Conservation (phyloP, 64 coral and sea anemone species). For the Acropora yongei region DNA sequence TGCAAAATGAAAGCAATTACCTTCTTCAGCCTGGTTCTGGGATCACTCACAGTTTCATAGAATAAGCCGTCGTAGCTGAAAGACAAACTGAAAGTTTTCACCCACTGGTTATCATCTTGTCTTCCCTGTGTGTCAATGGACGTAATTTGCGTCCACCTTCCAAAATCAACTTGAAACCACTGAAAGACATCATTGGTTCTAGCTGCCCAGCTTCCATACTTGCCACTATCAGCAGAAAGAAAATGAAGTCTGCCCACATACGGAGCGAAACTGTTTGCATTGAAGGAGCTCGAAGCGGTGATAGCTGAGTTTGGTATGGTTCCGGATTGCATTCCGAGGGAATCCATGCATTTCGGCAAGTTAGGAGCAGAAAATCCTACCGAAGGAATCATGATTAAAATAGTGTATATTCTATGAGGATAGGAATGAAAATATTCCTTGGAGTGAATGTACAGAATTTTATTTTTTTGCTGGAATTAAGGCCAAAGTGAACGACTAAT, state of each 20-base stretch:
- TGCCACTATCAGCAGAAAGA: slow-evolving; percentile 14
- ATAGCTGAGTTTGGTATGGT: slow-evolving; percentile 27
- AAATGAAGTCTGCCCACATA: slow-evolving; percentile 45
- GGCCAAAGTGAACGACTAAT: too few species aligned
- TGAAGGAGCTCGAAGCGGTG: slow-evolving; percentile 49
- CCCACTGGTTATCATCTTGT: slow-evolving; percentile 43
- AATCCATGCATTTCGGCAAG: slow-evolving; percentile 27
- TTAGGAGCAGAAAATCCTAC: neutral
- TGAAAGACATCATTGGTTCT: slow-evolving; percentile 20
- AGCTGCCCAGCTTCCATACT: slow-evolving; percentile 46
- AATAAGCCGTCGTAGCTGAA: slow-evolving; percentile 44
- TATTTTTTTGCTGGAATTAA: too few species aligned
- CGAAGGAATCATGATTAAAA: neutral
- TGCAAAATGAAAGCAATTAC: too few species aligned
- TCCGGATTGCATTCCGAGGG: slow-evolving; percentile 46
- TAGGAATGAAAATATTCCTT: too few species aligned
- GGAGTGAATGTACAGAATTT: too few species aligned
- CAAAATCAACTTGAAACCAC: slow-evolving; percentile 64
- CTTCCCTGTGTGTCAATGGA: slow-evolving; percentile 45
- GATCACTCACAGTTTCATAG: neutral
- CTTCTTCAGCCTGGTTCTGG: neutral
- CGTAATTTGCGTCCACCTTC: slow-evolving; percentile 11
- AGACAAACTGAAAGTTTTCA: slow-evolving; percentile 40
- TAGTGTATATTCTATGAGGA: too few species aligned
- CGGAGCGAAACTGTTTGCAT: slow-evolving; percentile 9